phyloP scores from a whole-genome alignment of 35 echinoderm and acorn worm species.

The Nesometra sesokonis region DNA sequence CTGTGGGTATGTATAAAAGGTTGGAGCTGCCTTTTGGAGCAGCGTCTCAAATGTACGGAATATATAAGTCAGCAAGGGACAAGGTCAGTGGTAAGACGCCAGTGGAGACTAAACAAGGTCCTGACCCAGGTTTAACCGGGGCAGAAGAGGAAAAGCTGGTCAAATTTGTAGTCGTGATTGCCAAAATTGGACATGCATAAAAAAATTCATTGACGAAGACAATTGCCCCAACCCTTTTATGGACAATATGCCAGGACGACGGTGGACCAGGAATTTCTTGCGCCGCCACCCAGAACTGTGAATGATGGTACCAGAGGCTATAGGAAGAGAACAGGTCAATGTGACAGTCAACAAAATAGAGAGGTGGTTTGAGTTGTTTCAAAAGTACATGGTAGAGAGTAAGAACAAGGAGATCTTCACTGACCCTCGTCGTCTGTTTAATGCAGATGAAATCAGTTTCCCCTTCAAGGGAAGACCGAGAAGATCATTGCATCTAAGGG shows the following conservation, averaged over 20 bases:
- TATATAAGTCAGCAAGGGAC: constrained; percentile 5
- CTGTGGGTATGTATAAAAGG: too few relatives aligned
- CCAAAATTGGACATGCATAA: constrained; percentile 14
- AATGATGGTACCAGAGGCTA: background rate
- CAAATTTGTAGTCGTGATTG: background rate
- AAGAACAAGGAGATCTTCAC: background rate
- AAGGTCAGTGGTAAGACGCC: constrained; percentile 7
- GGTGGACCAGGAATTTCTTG: constrained; percentile 14
- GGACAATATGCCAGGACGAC: constrained; percentile 14
- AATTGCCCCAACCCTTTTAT: constrained; percentile 10
- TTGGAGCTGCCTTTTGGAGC: too few relatives aligned
- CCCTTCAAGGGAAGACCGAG: constrained; percentile 34
- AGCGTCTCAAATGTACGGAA: background rate
- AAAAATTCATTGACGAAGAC: constrained; percentile 13
- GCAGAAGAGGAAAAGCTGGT: constrained; percentile 15
- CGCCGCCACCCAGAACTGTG: constrained; percentile 5
- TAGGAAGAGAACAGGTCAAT: background rate
- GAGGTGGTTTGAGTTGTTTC: background rate
- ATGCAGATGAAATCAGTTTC: constrained; percentile 43
- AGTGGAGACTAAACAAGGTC: constrained; percentile 1
- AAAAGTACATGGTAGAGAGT: background rate
- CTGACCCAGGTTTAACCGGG: constrained; percentile 7
- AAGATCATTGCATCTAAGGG: constrained; percentile 24
- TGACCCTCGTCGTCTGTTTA: constrained; percentile 28
- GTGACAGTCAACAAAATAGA: constrained; percentile 17